These are phyloP conservation scores for Grantiella picta DNA, from an alignment of 2,113 vertebrate species.

Conservation along the genomic window DNA sequence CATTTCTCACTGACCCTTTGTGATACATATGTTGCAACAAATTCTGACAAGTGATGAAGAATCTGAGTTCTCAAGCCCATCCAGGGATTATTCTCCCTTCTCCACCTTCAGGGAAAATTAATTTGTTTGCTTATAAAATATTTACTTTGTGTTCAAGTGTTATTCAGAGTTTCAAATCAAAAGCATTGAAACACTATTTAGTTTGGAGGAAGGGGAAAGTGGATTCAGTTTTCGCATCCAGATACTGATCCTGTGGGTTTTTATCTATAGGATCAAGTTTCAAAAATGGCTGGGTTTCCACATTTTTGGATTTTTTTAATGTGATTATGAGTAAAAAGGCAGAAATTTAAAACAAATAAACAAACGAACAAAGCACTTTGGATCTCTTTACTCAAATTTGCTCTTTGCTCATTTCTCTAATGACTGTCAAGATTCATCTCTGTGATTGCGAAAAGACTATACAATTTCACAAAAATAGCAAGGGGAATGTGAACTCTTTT, in stretches of 20 bases:
- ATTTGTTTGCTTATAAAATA: conserved; percentile 4
- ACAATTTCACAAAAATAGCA: background rate
- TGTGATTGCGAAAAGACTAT: background rate
- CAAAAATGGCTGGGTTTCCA: background rate
- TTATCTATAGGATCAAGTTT: background rate
- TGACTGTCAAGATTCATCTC: background rate
- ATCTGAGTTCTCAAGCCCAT: background rate
- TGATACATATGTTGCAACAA: background rate
- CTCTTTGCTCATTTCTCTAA: background rate
- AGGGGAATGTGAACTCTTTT: background rate
- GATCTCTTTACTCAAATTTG: background rate
- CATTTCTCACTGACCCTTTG: background rate
- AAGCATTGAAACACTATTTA: background rate
- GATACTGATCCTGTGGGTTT: background rate
- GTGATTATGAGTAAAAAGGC: background rate
- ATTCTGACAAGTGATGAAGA: background rate
- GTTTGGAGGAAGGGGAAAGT: background rate
- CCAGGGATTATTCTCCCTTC: background rate
- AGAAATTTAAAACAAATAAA: background rate
- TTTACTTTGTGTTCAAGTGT: background rate
- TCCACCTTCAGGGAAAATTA: background rate
- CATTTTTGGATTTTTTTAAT: background rate
- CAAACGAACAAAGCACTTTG: background rate
- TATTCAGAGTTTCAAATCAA: background rate
- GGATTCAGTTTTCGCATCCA: background rate